Percentiles rank a stretch among this genome's conserved stretches.
These are phyloP conservation scores for Pantherophis vulpinus DNA, from an alignment of 2,797 vertebrate genomes.

Conservation along the genomic window DNA sequence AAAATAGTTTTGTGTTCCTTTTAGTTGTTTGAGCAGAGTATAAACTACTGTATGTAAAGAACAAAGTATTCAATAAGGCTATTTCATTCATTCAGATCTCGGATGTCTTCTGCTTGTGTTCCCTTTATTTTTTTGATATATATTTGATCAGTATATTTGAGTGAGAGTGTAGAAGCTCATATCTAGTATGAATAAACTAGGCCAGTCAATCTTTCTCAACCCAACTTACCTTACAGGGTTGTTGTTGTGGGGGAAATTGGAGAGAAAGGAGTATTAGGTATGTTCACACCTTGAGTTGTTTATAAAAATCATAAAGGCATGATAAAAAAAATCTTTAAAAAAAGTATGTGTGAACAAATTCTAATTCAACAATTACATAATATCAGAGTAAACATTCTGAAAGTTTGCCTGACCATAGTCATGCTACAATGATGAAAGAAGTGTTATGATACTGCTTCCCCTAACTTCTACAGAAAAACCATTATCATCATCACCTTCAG, in stretches of 20 bases:
- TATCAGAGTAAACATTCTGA: not conserved
- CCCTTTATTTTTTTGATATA: too few relatives aligned
- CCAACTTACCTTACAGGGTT: not conserved
- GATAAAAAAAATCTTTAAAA: not conserved
- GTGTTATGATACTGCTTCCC: not conserved
- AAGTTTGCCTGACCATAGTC: not conserved
- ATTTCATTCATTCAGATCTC: too few relatives aligned
- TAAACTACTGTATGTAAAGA: too few relatives aligned
- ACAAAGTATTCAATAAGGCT: too few relatives aligned
- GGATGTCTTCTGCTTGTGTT: too few relatives aligned
- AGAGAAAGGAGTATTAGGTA: not conserved
- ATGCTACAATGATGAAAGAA: not conserved
- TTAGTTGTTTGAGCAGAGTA: too few relatives aligned
- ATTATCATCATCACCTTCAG: not conserved
- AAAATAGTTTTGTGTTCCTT: too few relatives aligned
- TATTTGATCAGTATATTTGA: not conserved
- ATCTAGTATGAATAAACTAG: not conserved
- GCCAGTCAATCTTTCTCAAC: not conserved
- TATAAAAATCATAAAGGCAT: not conserved
- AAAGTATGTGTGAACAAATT: slow-evolving; percentile 32
- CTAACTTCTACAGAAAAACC: not conserved
- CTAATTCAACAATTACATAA: slow-evolving; percentile 7
- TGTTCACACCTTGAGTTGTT: not conserved
- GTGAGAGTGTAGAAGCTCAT: not conserved
- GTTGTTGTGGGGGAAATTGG: not conserved